Conservation (phyloP, 2,797 vertebrate genomes). For the Allobates femoralis region DNA sequence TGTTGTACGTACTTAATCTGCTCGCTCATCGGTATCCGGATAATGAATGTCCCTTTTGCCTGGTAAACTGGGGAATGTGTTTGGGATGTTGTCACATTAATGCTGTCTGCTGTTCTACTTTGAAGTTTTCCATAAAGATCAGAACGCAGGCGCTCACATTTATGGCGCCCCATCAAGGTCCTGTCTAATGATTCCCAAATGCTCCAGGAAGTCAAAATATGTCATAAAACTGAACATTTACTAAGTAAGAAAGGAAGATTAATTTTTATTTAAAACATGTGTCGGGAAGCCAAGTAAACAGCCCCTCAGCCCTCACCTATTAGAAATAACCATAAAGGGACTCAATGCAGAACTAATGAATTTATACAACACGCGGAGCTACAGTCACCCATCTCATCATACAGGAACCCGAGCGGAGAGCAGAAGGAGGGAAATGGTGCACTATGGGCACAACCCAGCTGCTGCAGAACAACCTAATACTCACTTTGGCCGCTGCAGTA, state of each 20-base stretch:
- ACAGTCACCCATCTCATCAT: background rate
- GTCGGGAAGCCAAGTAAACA: background rate
- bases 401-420: background rate
- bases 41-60: background rate
- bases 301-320: background rate
- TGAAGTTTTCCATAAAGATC: background rate
- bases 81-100: background rate
- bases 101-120: background rate
- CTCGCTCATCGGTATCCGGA: background rate
- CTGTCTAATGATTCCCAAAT: constrained; percentile 49
- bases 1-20: background rate
- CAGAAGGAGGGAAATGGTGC: background rate
- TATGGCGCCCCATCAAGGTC: constrained; percentile 33
- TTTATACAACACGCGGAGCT: background rate
- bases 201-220: constrained; percentile 27
- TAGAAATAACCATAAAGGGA: constrained; percentile 35
- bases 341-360: constrained; percentile 17
- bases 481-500: no score
- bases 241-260: constrained; percentile 10
- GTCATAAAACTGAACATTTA: constrained; percentile 20
- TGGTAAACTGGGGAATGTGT: constrained; percentile 28
- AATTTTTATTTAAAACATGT: constrained; percentile 41
- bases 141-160: constrained; percentile 2
- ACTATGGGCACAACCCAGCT: background rate
- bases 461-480: no score